Percentiles rank a stretch among this genome's conserved stretches.
These are phyloP conservation scores for Narcine bancroftii DNA, from an alignment of 2,113 vertebrate species.

Conservation along the genomic window DNA sequence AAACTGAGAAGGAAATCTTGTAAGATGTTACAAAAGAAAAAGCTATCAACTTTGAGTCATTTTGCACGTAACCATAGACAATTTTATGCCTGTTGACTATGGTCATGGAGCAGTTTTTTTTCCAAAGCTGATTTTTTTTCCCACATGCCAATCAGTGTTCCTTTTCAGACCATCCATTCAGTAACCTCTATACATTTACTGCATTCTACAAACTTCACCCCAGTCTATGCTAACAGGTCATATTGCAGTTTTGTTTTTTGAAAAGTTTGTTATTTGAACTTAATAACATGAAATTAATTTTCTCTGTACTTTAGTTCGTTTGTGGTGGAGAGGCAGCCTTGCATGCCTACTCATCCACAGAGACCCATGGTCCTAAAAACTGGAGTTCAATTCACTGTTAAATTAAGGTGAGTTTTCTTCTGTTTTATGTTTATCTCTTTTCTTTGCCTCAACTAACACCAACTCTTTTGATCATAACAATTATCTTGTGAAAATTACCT, in stretches of 20 bases:
- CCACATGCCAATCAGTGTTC: neutral
- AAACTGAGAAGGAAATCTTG: neutral
- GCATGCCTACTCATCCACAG: constrained; percentile 95
- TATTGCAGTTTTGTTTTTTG: neutral
- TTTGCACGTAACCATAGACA: neutral
- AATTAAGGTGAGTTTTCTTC: constrained; percentile 66
- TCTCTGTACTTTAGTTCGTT: constrained; percentile 63
- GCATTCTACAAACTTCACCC: no score
- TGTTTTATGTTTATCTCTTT: neutral
- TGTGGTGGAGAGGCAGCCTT: constrained; percentile 91
- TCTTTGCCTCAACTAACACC: neutral
- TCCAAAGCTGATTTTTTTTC: no score
- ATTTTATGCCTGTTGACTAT: neutral
- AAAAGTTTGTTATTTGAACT: neutral
- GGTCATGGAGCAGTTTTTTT: neutral
- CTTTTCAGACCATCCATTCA: neutral
- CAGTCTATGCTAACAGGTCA: neutral
- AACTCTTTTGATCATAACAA: neutral
- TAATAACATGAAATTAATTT: neutral
- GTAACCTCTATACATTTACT: neutral
- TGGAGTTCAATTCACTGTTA: constrained; percentile 89
- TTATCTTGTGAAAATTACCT: no score
- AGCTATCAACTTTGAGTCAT: neutral
- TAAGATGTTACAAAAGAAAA: neutral
- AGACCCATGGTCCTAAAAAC: constrained; percentile 87